A percentile compares a stretch with the other conserved stretches of the same genome.
Evolutionary conservation across 2,888 invertebrate species (phyloP).

Genomic region (Andrena chrysosceles): DNA sequence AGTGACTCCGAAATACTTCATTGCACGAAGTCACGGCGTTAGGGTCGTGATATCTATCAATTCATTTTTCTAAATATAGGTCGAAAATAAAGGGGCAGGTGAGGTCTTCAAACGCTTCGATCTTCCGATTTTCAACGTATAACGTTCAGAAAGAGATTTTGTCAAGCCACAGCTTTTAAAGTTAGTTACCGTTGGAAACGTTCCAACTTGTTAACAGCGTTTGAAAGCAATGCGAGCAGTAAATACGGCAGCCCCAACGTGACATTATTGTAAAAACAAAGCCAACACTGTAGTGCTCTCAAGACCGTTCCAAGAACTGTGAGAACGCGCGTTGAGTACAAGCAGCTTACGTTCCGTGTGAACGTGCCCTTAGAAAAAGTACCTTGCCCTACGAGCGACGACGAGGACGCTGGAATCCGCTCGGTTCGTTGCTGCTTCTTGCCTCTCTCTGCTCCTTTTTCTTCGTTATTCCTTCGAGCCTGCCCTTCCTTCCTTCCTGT

Average conservation of each 20-base stretch:
- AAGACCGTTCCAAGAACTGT: constrained; percentile 22
- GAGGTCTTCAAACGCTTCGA: too few species aligned
- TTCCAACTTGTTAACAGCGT: not conserved
- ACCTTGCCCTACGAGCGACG: constrained; percentile 56
- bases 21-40: not conserved
- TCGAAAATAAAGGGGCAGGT: not conserved
- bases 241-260: constrained; percentile 11
- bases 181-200: not conserved
- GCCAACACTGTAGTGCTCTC: not conserved
- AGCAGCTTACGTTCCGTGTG: constrained; percentile 58
- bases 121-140: too few species aligned
- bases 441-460: constrained; percentile 52
- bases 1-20: not conserved
- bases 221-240: not conserved
- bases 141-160: too few species aligned
- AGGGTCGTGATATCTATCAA: not conserved
- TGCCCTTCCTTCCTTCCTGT: constrained; percentile 37
- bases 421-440: constrained; percentile 53
- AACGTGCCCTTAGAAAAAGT: constrained; percentile 68
- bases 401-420: constrained; percentile 52
- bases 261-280: constrained; percentile 38
- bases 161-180: too few species aligned
- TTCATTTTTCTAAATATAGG: not conserved
- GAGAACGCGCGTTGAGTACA: constrained; percentile 22
- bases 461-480: constrained; percentile 45